phyloP scores from a whole-genome alignment of 2,113 vertebrate species.

The Maccullochella peelii region DNA sequence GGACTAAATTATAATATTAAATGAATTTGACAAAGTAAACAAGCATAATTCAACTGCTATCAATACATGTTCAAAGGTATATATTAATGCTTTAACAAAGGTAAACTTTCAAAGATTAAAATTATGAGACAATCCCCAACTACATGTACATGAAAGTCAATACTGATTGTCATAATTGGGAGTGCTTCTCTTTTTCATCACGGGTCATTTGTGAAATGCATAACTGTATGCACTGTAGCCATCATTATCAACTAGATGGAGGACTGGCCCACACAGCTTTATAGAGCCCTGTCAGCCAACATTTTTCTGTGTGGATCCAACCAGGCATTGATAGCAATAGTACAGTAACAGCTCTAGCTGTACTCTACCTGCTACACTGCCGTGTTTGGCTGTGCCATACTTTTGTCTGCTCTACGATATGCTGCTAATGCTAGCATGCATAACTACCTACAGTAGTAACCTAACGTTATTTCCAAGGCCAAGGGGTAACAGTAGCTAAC shows the following conservation, averaged over 20 bases:
- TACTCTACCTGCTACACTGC: neutral
- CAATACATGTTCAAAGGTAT: neutral
- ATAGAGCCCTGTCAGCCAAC: neutral
- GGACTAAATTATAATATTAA: slow-evolving; percentile 3
- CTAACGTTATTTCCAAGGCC: too few relatives aligned
- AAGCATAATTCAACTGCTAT: neutral
- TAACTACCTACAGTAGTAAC: too few relatives aligned
- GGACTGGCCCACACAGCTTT: neutral
- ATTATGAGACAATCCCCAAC: neutral
- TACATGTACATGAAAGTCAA: neutral
- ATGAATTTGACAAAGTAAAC: slow-evolving; percentile 15
- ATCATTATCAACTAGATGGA: neutral
- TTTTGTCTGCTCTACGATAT: too few relatives aligned
- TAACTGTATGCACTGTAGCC: neutral
- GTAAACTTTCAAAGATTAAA: neutral
- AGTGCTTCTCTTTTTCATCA: neutral
- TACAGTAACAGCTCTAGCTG: neutral
- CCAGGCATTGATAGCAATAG: neutral
- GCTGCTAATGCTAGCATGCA: too few relatives aligned
- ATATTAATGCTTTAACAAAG: neutral
- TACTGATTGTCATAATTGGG: neutral
- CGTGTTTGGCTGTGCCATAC: neutral
- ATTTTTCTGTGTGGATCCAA: neutral
- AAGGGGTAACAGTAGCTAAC: too few relatives aligned
- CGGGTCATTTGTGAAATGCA: neutral